Evolutionary conservation across 2,797 vertebrate species (phyloP), one percentile per base, ranked within the genome.

Genomic region (Buceros bicornis): DNA sequence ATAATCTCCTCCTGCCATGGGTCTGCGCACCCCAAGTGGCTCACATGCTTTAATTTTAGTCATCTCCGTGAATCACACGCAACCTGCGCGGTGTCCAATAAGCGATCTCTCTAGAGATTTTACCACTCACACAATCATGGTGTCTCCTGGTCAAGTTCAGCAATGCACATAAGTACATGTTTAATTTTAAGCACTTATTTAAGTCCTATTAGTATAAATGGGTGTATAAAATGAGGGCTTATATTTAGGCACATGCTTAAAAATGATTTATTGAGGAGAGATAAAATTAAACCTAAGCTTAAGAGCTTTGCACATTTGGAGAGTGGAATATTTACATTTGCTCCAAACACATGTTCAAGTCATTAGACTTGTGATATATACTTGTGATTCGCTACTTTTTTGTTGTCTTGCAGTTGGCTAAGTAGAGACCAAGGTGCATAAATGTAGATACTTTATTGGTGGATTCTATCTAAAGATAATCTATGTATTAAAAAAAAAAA

Each of bases 261-360:
- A 97, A 96, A 90, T 97, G 88, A 94, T 97, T 96, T 95, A 96
- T 85, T 82, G 64, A 82, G 61, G 71, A 73, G 60, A 95, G 95
- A 97, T 95, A 97, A 97, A 97, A 93, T 94, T 93, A 97, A 96
- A 86, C 81, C 91, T 85, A 61, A 0, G 35, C 86, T 94, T 94
- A 91, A 94, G 86, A 91, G 81, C 77, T 93, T 94, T 92, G 50
- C 81, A 93, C 90, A 65, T 91, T 93, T 50, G 12, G 67, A 79
- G 73, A 70, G 37, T 72, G 74, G 76, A 92, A 87, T 97, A 95
- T 95, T 96, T 96, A 93, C 95, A 61, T 96, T 96, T 95, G 50
- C 21, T 95, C 78, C 93, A 97, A 96, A 94, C 91, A 93, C n/a
- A 79, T 40, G 82, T 93, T 95, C 1, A 4, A 71, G 79, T 89